Conservation (phyloP, 2,888 invertebrate genomes). For the Ophion ellenae region DNA sequence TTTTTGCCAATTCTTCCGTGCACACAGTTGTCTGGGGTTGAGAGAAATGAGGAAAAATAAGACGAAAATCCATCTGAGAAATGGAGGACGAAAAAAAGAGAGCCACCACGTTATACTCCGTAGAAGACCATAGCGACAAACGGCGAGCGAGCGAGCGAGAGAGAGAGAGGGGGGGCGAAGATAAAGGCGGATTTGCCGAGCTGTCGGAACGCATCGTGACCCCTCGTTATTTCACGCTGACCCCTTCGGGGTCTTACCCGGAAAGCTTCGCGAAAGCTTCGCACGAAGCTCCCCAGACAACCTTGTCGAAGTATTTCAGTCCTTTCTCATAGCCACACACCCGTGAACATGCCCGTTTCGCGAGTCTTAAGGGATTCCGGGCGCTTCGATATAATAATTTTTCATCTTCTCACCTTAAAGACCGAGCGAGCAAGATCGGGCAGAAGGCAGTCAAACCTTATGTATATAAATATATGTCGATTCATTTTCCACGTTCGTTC, state of each 20-base stretch:
- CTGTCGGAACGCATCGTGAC: slow-evolving; percentile 70
- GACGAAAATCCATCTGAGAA: slow-evolving; percentile 67
- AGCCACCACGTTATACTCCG: slow-evolving; percentile 62
- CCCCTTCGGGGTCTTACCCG: slow-evolving; percentile 66
- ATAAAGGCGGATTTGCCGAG: slow-evolving; percentile 66
- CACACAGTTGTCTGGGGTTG: slow-evolving; percentile 68
- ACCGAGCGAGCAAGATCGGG: slow-evolving; percentile 39
- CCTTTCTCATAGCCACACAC: slow-evolving; percentile 45
- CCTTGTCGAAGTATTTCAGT: slow-evolving; percentile 64
- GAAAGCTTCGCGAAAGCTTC: slow-evolving; percentile 68
- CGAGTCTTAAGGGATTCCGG: slow-evolving; percentile 76
- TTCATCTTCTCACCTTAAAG: slow-evolving; percentile 71
- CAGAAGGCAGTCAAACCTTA: not conserved
- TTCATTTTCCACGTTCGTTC: slow-evolving; percentile 76
- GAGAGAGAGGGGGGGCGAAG: not conserved
- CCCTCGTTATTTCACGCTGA: slow-evolving; percentile 75
- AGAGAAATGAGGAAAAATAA: slow-evolving; percentile 61
- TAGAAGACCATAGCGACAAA: slow-evolving; percentile 35
- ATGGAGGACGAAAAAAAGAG: slow-evolving; percentile 44
- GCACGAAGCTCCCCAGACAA: slow-evolving; percentile 45
- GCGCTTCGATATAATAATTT: slow-evolving; percentile 76
- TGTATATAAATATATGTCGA: slow-evolving; percentile 35
- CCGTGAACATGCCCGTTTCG: slow-evolving; percentile 43
- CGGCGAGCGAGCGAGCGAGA: not conserved
- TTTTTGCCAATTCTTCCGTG: not conserved